Conservation (phyloP, 2,888 invertebrate species). For the Andrena fulva region DNA sequence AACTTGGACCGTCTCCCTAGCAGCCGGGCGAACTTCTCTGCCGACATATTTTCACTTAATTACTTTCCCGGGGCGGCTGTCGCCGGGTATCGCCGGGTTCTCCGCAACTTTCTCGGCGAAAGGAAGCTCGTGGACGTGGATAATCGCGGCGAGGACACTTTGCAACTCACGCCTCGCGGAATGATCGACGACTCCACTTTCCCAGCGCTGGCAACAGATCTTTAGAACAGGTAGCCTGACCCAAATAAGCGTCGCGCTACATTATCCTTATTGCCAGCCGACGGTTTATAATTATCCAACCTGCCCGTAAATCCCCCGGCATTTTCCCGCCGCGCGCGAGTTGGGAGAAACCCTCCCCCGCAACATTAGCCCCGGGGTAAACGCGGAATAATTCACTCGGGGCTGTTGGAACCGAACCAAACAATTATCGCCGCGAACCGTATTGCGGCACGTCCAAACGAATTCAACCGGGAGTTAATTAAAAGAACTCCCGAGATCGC, state of each 20-base stretch:
- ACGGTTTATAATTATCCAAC: conserved; percentile 1
- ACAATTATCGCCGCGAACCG: not conserved
- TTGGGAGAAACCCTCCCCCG: not conserved
- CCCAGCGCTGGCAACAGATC: not conserved
- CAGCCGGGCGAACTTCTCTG: not conserved
- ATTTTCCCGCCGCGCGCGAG: not conserved
- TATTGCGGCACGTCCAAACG: not conserved
- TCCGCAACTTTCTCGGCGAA: conserved; percentile 6
- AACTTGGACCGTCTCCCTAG: conserved; percentile 5
- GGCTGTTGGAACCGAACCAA: not conserved
- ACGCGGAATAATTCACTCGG: not conserved
- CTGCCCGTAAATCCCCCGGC: not conserved
- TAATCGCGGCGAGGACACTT: conserved; percentile 12
- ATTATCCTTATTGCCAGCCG: not conserved
- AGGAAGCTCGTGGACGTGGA: conserved; percentile 14
- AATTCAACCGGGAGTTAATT: too few relatives aligned
- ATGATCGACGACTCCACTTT: conserved; percentile 10
- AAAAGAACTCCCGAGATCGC: too few relatives aligned
- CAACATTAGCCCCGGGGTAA: not conserved
- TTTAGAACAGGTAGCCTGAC: conserved; percentile 12
- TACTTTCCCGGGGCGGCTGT: conserved; percentile 37
- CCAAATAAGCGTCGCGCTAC: not conserved
- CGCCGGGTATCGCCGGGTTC: conserved; percentile 31
- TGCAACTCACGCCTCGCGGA: not conserved
- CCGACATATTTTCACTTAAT: conserved; percentile 58